Conservation (phyloP, 2,797 vertebrate species). For the Phalanger gymnotis region DNA sequence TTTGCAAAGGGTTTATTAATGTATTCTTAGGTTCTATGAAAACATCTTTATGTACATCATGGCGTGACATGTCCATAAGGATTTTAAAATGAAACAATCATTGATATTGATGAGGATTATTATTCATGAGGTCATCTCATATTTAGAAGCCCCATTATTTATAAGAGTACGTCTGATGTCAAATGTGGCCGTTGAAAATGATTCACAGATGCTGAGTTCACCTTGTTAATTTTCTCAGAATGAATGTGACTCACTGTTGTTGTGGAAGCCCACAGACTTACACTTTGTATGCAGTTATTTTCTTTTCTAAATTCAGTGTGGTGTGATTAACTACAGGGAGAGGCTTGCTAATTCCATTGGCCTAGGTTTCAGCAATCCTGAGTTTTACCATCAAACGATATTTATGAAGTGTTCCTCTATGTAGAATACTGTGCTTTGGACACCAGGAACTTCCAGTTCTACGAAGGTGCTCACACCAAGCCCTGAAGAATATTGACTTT, state of each 20-base stretch:
- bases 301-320: background rate
- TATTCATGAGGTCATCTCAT: background rate
- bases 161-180: background rate
- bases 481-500: background rate
- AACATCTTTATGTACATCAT: background rate
- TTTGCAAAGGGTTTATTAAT: too few relatives aligned
- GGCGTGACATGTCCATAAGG: accelerated
- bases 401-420: background rate
- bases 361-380: background rate
- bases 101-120: background rate
- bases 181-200: background rate
- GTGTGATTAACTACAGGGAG: background rate
- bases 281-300: background rate
- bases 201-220: background rate
- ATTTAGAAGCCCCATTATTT: background rate
- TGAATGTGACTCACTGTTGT: background rate
- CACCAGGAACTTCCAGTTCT: background rate
- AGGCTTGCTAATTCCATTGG: background rate
- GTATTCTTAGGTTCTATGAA: accelerated
- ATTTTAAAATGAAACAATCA: background rate
- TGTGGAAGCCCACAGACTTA: background rate
- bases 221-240: background rate
- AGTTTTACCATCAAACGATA: background rate
- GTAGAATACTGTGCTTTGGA: background rate
- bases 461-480: background rate